A percentile compares a stretch with the other conserved stretches of the same genome.
phyloP scores from a whole-genome alignment of 2,797 vertebrate species.

The Enteromius fasciolatus region DNA sequence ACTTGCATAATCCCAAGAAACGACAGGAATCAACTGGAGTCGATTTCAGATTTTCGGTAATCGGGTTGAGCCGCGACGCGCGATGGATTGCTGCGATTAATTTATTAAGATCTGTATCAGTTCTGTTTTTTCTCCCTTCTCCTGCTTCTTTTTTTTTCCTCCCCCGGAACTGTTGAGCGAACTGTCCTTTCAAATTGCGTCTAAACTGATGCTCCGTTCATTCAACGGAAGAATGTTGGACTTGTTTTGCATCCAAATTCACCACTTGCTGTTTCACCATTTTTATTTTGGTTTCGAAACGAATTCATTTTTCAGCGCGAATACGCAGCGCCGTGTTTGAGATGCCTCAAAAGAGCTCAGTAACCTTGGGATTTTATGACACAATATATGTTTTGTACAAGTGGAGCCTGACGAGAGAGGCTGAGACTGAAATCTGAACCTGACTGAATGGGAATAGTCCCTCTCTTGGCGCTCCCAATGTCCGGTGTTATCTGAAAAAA shows the following conservation, averaged over 20 bases:
- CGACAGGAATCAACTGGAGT: conserved; percentile 46
- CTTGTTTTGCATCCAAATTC: conserved; percentile 52
- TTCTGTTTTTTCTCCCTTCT: neutral
- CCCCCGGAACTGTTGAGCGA: conserved; percentile 47
- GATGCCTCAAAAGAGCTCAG: conserved; percentile 73
- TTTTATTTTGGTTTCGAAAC: conserved; percentile 41
- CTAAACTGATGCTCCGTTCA: conserved; percentile 48
- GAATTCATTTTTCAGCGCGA: conserved; percentile 27
- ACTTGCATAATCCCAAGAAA: conserved; percentile 49
- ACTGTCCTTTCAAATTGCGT: conserved; percentile 34
- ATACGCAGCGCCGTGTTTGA: conserved; percentile 38
- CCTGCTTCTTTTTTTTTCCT: neutral
- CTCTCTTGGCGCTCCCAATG: conserved; percentile 46
- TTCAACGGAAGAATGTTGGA: conserved; percentile 66
- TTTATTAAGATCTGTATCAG: conserved; percentile 44
- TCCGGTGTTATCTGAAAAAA: conserved; percentile 56
- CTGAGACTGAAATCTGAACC: conserved; percentile 77
- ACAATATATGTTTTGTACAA: conserved; percentile 74
- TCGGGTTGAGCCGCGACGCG: conserved; percentile 51
- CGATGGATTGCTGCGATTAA: conserved; percentile 44
- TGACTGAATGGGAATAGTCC: conserved; percentile 58
- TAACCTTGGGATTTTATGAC: conserved; percentile 74
- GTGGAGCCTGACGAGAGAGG: conserved; percentile 75
- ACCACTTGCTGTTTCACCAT: conserved; percentile 47
- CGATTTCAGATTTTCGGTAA: conserved; percentile 26